Conservation (phyloP, 1,140 invertebrate genomes). For the Drosophila athabasca region DNA sequence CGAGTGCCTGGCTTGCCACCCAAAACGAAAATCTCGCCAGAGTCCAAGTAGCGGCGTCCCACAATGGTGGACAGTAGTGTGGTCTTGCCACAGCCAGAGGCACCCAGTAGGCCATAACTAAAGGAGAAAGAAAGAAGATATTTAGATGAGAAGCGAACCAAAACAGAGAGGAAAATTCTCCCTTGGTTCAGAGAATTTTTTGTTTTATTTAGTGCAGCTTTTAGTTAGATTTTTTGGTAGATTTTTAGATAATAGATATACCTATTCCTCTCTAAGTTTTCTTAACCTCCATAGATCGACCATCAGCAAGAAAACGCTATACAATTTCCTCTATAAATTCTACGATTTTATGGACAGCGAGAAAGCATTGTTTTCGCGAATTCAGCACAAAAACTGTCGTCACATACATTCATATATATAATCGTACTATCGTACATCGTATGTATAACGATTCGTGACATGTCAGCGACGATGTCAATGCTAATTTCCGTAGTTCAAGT, state of each 20-base stretch:
- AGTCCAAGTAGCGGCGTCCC: conserved; percentile 89
- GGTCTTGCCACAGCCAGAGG: conserved; percentile 93
- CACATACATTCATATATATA: conserved; percentile 1
- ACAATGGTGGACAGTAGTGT: conserved; percentile 94
- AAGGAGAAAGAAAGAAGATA: not conserved
- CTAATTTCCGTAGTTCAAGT: conserved; percentile 78
- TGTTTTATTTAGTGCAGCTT: too few species aligned
- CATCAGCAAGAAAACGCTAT: too few species aligned
- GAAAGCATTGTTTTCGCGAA: conserved; percentile 40
- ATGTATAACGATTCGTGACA: conserved; percentile 30
- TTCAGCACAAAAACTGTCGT: conserved; percentile 50
- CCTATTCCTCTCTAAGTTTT: too few species aligned
- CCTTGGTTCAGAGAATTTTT: too few species aligned
- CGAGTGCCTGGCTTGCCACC: conserved; percentile 92
- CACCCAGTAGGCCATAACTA: conserved; percentile 92
- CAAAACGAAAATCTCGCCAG: conserved; percentile 92
- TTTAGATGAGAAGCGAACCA: conserved; percentile 2
- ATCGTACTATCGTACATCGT: not conserved
- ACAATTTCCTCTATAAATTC: too few species aligned
- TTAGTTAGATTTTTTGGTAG: too few species aligned
- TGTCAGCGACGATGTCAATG: conserved; percentile 74
- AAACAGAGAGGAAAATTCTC: not conserved
- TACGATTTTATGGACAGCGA: not conserved
- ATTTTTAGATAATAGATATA: too few species aligned
- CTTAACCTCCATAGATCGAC: too few species aligned